Percentiles rank a stretch among this genome's conserved stretches.
These are phyloP conservation scores for Petrocephalus microphthalmus DNA, from an alignment of 2,113 vertebrate species.

Conservation along the genomic window DNA sequence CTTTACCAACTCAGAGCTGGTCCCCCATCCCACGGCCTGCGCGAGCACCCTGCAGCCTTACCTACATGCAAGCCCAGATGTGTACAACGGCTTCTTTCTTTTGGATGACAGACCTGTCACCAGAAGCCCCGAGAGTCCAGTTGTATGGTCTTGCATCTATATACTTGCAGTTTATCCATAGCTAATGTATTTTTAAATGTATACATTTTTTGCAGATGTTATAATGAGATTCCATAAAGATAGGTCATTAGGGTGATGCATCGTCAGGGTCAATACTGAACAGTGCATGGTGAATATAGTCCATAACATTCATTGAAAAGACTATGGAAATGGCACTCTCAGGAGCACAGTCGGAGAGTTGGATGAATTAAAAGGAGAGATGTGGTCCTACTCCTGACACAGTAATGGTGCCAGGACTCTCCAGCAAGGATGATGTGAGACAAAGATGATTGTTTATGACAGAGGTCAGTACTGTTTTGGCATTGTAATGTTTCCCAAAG, in stretches of 20 bases:
- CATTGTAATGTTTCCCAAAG: background rate
- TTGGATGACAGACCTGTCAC: background rate
- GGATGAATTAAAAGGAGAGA: background rate
- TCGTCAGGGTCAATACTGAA: background rate
- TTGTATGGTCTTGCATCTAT: background rate
- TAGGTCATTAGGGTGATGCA: background rate
- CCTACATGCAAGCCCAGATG: background rate
- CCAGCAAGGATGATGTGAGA: background rate
- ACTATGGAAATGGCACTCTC: background rate
- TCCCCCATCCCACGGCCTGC: background rate
- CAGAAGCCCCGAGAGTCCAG: background rate
- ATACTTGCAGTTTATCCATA: background rate
- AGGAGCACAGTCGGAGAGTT: background rate
- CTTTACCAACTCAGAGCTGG: background rate
- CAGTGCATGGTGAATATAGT: background rate
- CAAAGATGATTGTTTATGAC: background rate
- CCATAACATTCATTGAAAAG: background rate
- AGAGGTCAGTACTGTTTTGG: background rate
- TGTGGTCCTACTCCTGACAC: background rate
- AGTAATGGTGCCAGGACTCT: background rate
- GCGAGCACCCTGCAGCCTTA: background rate
- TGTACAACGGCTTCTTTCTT: background rate
- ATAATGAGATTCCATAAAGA: background rate
- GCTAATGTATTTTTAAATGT: background rate
- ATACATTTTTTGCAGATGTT: background rate